Evolutionary conservation across 2,888 invertebrate species (phyloP).

Genomic region (Meiosimyza decipiens): DNA sequence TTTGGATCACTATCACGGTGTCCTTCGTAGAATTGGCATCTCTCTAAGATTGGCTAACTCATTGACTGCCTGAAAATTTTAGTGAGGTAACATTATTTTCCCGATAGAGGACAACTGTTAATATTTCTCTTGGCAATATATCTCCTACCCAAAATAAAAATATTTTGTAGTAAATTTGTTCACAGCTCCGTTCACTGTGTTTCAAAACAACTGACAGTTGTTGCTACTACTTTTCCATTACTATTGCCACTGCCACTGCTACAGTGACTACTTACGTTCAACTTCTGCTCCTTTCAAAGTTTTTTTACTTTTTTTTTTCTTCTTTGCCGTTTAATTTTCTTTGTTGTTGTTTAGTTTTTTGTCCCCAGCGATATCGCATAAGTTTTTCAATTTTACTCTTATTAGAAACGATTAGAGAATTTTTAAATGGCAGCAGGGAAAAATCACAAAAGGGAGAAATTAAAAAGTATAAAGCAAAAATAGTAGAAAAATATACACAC

Average conservation of each 20-base stretch:
- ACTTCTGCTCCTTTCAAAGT: slow-evolving; percentile 1
- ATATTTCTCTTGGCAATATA: too few species aligned
- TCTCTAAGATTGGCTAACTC: too few species aligned
- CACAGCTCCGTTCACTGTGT: not conserved
- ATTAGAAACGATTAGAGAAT: slow-evolving; percentile 65
- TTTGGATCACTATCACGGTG: too few species aligned
- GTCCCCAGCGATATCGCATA: slow-evolving; percentile 61
- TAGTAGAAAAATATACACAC: not conserved
- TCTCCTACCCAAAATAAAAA: too few species aligned
- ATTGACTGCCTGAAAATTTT: too few species aligned
- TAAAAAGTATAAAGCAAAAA: not conserved
- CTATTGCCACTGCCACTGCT: slow-evolving; percentile 3
- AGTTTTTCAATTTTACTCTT: slow-evolving; percentile 64
- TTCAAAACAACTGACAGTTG: slow-evolving; percentile 2
- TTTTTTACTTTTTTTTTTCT: not conserved
- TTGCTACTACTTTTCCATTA: not conserved
- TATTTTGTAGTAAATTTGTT: too few species aligned
- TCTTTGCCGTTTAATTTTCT: slow-evolving; percentile 10
- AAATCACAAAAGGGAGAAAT: not conserved
- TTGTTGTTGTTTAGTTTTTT: slow-evolving; percentile 41
- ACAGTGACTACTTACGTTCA: not conserved
- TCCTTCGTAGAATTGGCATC: too few species aligned
- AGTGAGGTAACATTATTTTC: too few species aligned
- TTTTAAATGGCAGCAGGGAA: slow-evolving; percentile 28
- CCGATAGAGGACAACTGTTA: too few species aligned